These are phyloP conservation scores for Euproctis similis DNA, from an alignment of 2,888 invertebrate species.

Conservation along the genomic window DNA sequence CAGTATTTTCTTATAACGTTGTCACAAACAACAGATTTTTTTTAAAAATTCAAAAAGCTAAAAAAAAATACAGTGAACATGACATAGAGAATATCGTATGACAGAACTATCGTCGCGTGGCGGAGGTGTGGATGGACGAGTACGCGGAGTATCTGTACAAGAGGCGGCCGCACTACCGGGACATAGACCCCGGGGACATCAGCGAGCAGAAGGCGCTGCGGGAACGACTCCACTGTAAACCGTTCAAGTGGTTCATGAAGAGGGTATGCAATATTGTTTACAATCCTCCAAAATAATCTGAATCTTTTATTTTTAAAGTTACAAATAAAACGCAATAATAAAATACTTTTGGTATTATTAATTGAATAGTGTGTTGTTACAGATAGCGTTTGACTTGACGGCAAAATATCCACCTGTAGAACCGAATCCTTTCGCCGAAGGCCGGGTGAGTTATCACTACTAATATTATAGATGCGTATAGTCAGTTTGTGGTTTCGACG, in stretches of 20 bases:
- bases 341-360: neutral
- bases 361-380: conserved; percentile 20
- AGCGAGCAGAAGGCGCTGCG: conserved; percentile 85
- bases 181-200: conserved; percentile 88
- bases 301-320: neutral
- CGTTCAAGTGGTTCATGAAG: conserved; percentile 96
- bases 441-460: conserved; percentile 74
- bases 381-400: conserved; percentile 91
- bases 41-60: no score
- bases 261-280: no score
- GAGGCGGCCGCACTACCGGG: conserved; percentile 83
- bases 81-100: no score
- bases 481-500: no score
- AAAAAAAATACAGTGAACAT: no score
- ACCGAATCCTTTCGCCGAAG: conserved; percentile 87
- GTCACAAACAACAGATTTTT: no score
- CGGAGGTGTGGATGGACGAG: conserved; percentile 99
- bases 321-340: neutral
- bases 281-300: no score
- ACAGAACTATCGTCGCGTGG: conserved; percentile 93
- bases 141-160: conserved; percentile 91
- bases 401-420: conserved; percentile 92
- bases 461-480: no score
- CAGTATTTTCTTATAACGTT: no score
- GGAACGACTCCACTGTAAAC: conserved; percentile 85